Percentiles rank a stretch among this genome's conserved stretches.
Evolutionary conservation across 92 coral and sea anemone genomes (phyloP).

Genomic region (Siderastrea siderea): DNA sequence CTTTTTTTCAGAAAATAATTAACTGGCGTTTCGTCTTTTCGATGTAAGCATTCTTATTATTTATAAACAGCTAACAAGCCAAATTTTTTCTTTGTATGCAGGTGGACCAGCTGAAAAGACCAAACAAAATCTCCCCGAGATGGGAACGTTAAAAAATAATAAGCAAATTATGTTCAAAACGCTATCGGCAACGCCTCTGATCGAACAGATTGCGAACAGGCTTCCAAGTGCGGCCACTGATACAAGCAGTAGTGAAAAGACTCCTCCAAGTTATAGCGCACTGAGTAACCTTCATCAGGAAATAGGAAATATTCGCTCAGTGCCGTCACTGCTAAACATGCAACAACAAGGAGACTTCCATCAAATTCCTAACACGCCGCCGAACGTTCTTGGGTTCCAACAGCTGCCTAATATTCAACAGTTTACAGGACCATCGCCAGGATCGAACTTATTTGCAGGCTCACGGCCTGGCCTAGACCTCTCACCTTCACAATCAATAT

Average conservation of each 20-base stretch:
- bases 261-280: conserved; percentile 14
- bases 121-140: neutral
- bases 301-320: neutral
- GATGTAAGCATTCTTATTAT: no score
- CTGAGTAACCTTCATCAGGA: neutral
- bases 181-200: conserved; percentile 30
- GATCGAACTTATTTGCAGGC: neutral
- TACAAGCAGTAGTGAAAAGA: neutral
- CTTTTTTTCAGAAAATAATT: no score
- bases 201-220: conserved; percentile 18
- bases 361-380: neutral
- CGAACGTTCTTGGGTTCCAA: conserved; percentile 11
- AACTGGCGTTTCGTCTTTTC: no score
- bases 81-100: neutral
- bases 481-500: neutral
- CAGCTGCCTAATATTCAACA: conserved; percentile 2
- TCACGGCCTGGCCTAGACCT: neutral
- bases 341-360: neutral
- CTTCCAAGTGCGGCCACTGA: neutral
- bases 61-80: neutral
- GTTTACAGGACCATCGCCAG: neutral
- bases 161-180: conserved; percentile 34
- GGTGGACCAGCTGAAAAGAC: neutral
- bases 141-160: neutral
- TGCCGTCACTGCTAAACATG: conserved; percentile 14